These are phyloP conservation scores for Rutpela maculata DNA, from an alignment of 2,888 invertebrate species.

Conservation along the genomic window DNA sequence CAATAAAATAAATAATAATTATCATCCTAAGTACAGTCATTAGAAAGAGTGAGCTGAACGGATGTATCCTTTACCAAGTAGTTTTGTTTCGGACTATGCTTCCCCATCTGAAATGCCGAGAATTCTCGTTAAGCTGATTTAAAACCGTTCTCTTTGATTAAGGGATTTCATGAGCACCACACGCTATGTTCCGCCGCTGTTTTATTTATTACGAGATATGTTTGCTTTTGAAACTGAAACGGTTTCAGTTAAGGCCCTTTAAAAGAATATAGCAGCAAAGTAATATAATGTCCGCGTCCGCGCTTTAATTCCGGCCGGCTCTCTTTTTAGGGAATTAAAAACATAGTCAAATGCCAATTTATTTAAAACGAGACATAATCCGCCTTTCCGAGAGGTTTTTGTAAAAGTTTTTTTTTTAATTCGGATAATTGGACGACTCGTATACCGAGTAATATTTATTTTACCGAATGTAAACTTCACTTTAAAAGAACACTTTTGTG, in stretches of 20 bases:
- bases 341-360: conserved; percentile 43
- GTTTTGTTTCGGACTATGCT: conserved; percentile 10
- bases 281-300: conserved; percentile 41
- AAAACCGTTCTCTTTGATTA: conserved; percentile 68
- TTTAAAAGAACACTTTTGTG: conserved; percentile 26
- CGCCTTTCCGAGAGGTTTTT: conserved; percentile 33
- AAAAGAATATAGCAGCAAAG: conserved; percentile 54
- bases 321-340: conserved; percentile 41
- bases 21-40: too few relatives aligned
- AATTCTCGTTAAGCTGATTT: conserved; percentile 64
- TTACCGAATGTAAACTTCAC: conserved; percentile 29
- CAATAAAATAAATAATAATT: too few relatives aligned
- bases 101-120: conserved; percentile 12
- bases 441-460: conserved; percentile 35
- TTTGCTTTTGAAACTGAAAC: conserved; percentile 62
- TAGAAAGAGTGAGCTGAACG: too few relatives aligned
- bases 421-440: conserved; percentile 35
- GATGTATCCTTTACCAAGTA: neutral
- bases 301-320: conserved; percentile 30
- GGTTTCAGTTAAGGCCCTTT: conserved; percentile 59
- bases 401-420: conserved; percentile 39
- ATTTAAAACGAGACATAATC: conserved; percentile 44
- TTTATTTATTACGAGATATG: conserved; percentile 62
- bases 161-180: conserved; percentile 61
- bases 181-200: conserved; percentile 58